phyloP scores from a whole-genome alignment of 2,113 vertebrate species.

The Calyptomena viridis region DNA sequence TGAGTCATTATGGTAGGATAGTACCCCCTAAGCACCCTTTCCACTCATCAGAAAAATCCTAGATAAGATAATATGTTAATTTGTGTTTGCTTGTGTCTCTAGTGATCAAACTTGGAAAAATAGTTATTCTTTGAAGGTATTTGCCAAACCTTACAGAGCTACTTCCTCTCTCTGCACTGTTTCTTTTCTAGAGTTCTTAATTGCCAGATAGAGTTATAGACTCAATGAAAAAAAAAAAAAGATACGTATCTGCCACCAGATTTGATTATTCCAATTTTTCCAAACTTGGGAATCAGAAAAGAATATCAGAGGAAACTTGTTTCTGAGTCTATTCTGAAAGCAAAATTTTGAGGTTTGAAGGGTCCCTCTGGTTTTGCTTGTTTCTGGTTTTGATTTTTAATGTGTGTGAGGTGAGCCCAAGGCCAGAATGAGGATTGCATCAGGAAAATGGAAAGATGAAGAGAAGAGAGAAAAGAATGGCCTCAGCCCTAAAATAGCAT shows the following conservation, averaged over 20 bases:
- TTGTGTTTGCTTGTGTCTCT: background rate
- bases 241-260: background rate
- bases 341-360: slow-evolving; percentile 1
- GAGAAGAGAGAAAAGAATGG: slow-evolving; percentile 58
- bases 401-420: slow-evolving; percentile 65
- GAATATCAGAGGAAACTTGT: background rate
- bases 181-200: slow-evolving; percentile 17
- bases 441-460: slow-evolving; percentile 66
- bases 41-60: background rate
- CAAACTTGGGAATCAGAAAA: background rate
- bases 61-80: background rate
- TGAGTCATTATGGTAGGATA: background rate
- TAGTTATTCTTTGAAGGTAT: background rate
- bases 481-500: slow-evolving; percentile 75
- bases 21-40: background rate
- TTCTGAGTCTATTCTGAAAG: slow-evolving; percentile 35
- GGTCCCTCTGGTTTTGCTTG: background rate
- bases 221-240: background rate
- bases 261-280: background rate
- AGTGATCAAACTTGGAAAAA: slow-evolving; percentile 1
- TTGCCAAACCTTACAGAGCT: slow-evolving; percentile 47
- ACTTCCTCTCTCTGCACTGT: background rate
- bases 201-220: slow-evolving; percentile 18
- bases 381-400: slow-evolving; percentile 12
- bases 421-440: slow-evolving; percentile 67